Percentiles rank a stretch among this genome's conserved stretches.
Evolutionary conservation across 1,140 invertebrate genomes (phyloP).

Genomic region (Heliothis subflexa): DNA sequence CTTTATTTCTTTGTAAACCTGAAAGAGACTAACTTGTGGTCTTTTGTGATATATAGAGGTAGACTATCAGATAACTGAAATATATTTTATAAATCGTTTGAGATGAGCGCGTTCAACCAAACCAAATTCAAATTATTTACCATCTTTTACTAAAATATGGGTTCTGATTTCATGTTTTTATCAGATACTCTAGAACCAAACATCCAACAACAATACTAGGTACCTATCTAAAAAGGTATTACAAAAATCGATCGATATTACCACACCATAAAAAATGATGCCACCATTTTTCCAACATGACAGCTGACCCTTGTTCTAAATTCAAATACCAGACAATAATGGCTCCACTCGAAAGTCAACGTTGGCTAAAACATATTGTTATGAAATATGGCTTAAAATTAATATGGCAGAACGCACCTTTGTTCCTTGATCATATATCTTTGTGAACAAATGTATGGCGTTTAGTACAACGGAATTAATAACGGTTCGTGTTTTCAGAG

Average conservation of each 20-base stretch:
- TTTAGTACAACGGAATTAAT: conserved; percentile 46
- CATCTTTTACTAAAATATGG: no score
- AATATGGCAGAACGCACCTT: conserved; percentile 50
- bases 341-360: conserved; percentile 46
- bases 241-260: background rate
- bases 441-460: conserved; percentile 48
- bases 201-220: no score
- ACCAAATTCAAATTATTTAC: no score
- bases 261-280: background rate
- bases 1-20: no score
- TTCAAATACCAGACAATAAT: conserved; percentile 50
- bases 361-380: conserved; percentile 49
- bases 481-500: background rate
- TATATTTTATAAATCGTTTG: no score
- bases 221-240: background rate
- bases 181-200: no score
- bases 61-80: no score
- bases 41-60: no score
- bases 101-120: no score
- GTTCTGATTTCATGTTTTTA: no score
- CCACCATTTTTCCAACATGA: background rate
- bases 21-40: no score
- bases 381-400: conserved; percentile 50
- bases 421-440: conserved; percentile 48
- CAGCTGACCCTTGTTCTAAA: conserved; percentile 30